phyloP scores from a whole-genome alignment of 2,797 vertebrate genomes.

The Distichodus sexfasciatus region DNA sequence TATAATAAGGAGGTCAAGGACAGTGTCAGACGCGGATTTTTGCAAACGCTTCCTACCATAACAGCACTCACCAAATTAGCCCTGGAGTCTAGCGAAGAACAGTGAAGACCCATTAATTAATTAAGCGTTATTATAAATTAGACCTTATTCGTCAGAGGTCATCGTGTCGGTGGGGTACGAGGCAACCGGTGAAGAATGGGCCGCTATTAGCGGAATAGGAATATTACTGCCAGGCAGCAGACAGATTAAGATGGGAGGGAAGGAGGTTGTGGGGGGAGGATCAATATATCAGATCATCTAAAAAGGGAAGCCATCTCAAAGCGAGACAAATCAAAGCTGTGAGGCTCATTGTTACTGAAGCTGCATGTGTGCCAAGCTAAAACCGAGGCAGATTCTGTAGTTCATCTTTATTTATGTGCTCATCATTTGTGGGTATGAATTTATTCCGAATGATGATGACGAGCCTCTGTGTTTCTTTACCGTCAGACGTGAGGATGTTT shows the following conservation, averaged over 20 bases:
- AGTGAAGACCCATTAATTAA: conserved; percentile 9
- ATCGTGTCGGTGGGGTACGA: background rate
- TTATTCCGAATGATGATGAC: background rate
- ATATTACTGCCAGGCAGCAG: conserved; percentile 2
- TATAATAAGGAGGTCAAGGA: background rate
- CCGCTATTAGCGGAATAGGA: background rate
- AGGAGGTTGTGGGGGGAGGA: background rate
- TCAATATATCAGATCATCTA: background rate
- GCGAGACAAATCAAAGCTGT: no score
- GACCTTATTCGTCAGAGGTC: conserved; percentile 8
- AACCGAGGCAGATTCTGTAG: background rate
- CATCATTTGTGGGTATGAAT: no score
- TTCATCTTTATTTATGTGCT: background rate
- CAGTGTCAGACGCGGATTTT: background rate
- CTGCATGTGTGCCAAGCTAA: background rate
- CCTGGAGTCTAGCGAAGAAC: background rate
- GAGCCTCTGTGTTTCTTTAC: background rate
- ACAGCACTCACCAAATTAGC: background rate
- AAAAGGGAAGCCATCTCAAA: background rate
- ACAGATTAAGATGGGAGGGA: background rate
- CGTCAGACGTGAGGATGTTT: background rate
- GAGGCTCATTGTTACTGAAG: background rate
- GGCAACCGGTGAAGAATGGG: conserved; percentile 1
- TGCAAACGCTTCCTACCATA: background rate
- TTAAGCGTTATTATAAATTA: conserved; percentile 7